A percentile compares a stretch with the other conserved stretches of the same genome.
Conservation (phyloP, 2,888 invertebrate genomes). For the Cataglyphis cursor region DNA sequence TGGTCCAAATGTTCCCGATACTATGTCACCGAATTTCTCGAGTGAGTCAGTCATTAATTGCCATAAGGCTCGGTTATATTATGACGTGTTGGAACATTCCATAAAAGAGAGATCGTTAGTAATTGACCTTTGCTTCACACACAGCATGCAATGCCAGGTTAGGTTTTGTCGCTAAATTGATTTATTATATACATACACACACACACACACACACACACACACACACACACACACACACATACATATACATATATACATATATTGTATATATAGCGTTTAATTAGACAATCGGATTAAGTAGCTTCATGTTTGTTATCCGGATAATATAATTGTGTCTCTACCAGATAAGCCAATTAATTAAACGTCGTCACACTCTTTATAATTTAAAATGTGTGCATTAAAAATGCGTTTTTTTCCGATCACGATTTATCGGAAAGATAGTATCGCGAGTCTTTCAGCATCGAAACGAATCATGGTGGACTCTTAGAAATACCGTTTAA, state of each 20-base stretch:
- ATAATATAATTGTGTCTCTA: background rate
- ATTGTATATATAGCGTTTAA: background rate
- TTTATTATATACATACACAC: background rate
- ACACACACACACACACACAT: no score
- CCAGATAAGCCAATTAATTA: conserved; percentile 4
- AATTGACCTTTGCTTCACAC: conserved; percentile 47
- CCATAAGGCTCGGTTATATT: conserved; percentile 47
- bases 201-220: no score
- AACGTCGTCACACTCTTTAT: background rate
- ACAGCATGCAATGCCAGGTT: conserved; percentile 10
- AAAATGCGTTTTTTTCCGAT: no score
- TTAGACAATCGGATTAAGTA: conserved; percentile 4
- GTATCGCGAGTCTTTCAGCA: conserved; percentile 68
- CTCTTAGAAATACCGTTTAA: conserved; percentile 76
- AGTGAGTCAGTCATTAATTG: conserved; percentile 89
- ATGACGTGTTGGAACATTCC: conserved; percentile 41
- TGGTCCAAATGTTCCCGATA: conserved; percentile 95
- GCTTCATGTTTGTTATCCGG: background rate
- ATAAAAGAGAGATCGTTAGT: conserved; percentile 47
- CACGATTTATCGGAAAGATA: conserved; percentile 36
- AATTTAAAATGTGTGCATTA: no score
- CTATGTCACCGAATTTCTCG: conserved; percentile 92
- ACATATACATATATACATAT: no score
- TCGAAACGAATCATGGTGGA: conserved; percentile 47
- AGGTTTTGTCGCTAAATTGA: conserved; percentile 17